phyloP scores from a whole-genome alignment of 2,113 vertebrate genomes.

The Epinephelus moara region DNA sequence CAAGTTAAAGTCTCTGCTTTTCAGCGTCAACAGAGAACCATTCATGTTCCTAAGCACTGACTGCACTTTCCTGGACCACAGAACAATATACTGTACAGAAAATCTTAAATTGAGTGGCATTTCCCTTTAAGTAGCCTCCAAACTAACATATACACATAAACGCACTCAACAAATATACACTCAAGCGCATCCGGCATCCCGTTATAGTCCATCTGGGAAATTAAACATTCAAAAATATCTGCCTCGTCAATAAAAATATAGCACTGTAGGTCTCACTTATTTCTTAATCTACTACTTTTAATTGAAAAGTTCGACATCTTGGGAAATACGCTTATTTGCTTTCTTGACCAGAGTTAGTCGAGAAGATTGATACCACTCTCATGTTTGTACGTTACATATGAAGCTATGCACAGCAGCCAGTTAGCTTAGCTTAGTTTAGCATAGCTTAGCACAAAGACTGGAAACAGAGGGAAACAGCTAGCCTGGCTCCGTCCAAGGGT shows the following conservation, averaged over 20 bases:
- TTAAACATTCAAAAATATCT: constrained; percentile 57
- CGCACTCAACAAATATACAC: constrained; percentile 54
- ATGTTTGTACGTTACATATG: neutral
- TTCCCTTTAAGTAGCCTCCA: constrained; percentile 72
- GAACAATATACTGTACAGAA: constrained; percentile 52
- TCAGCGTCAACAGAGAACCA: constrained; percentile 11
- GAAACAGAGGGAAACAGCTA: neutral
- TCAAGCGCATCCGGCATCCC: constrained; percentile 50
- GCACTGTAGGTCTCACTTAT: constrained; percentile 30
- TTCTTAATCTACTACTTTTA: constrained; percentile 8
- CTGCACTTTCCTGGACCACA: constrained; percentile 43
- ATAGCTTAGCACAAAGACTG: constrained; percentile 9
- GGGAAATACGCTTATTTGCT: neutral
- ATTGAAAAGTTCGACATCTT: constrained; percentile 11
- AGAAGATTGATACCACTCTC: neutral
- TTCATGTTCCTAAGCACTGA: constrained; percentile 26
- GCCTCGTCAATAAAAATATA: constrained; percentile 68
- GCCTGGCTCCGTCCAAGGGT: neutral
- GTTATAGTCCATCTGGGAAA: constrained; percentile 49
- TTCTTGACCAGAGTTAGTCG: neutral
- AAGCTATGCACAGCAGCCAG: neutral
- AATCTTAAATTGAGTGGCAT: constrained; percentile 64
- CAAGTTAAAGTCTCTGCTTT: constrained; percentile 16
- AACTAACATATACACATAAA: constrained; percentile 52
- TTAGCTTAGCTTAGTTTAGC: constrained; percentile 17